A percentile compares a stretch with the other conserved stretches of the same genome.
phyloP scores from a whole-genome alignment of 2,113 vertebrate genomes.

The Pelvicachromis taeniatus region DNA sequence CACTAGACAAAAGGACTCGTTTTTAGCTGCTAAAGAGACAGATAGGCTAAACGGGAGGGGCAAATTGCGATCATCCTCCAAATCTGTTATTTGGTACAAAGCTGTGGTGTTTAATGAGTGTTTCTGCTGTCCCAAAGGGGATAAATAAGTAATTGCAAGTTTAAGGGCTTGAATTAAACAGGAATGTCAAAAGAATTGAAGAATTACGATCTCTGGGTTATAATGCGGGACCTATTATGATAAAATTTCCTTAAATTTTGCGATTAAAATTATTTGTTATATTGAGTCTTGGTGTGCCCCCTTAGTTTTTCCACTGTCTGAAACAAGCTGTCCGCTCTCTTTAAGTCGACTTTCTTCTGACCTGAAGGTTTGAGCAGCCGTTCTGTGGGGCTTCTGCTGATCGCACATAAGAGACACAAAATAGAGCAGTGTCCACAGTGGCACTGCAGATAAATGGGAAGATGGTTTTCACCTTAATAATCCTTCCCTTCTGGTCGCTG shows the following conservation, averaged over 20 bases:
- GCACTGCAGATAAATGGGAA: not conserved
- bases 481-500: not conserved
- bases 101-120: not conserved
- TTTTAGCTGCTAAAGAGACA: not conserved
- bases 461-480: not conserved
- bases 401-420: not conserved
- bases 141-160: not conserved
- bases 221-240: not conserved
- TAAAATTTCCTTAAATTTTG: not conserved
- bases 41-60: accelerated
- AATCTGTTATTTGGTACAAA: not conserved
- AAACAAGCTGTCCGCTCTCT: not conserved
- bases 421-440: not conserved
- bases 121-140: not conserved
- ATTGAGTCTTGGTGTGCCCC: not conserved
- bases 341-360: not conserved
- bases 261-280: not conserved
- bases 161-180: not conserved
- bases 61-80: not conserved
- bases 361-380: not conserved
- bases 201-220: not conserved
- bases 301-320: not conserved
- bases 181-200: not conserved
- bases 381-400: not conserved
- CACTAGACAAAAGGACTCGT: not conserved